Evolutionary conservation across 2,797 vertebrate species (phyloP).

Genomic region (Microcaecilia unicolor): DNA sequence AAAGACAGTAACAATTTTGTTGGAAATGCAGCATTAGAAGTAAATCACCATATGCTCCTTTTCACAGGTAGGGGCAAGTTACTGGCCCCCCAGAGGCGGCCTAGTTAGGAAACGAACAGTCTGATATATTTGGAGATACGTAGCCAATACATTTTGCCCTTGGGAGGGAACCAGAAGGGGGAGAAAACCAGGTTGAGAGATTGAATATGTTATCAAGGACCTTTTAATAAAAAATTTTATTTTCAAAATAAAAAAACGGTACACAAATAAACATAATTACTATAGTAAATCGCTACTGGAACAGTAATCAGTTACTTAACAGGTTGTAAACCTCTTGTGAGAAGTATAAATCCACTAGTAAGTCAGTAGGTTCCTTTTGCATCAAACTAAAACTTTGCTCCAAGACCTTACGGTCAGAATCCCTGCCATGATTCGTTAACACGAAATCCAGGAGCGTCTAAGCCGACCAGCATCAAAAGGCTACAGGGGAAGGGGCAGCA

Average conservation of each 20-base stretch:
- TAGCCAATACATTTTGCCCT: no score
- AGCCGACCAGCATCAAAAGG: background rate
- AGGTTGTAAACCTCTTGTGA: constrained; percentile 2
- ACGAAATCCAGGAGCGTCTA: background rate
- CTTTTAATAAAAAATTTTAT: constrained; percentile 39
- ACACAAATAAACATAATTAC: constrained; percentile 7
- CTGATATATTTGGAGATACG: no score
- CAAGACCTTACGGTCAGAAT: background rate
- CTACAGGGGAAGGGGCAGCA: no score
- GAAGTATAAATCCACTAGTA: constrained; percentile 14
- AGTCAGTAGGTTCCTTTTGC: background rate
- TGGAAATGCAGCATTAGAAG: no score
- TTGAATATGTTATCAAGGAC: background rate
- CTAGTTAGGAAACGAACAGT: no score
- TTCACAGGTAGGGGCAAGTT: no score
- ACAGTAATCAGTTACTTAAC: constrained; percentile 15
- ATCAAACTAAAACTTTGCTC: constrained; percentile 1
- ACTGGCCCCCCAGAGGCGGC: no score
- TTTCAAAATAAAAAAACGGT: constrained; percentile 30
- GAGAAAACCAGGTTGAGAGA: no score
- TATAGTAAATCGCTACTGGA: constrained; percentile 8
- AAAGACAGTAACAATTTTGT: no score
- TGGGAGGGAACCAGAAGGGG: no score
- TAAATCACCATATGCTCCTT: no score
- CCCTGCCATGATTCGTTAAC: background rate